These are phyloP conservation scores for Calliopsis andreniformis DNA, from an alignment of 1,140 invertebrate species.

Conservation along the genomic window DNA sequence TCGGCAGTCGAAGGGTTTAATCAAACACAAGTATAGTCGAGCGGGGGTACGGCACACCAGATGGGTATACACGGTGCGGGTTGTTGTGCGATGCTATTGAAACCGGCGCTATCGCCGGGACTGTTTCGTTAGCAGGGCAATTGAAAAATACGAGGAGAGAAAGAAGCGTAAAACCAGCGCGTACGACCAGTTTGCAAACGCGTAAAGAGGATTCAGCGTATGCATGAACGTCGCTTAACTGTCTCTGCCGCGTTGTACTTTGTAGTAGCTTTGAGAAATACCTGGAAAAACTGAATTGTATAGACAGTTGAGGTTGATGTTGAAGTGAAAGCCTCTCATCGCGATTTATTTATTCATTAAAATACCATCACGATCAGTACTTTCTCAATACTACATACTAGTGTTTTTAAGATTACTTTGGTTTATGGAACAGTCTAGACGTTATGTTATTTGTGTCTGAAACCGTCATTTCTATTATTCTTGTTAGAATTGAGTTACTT, in stretches of 20 bases:
- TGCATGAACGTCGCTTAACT: constrained; percentile 20
- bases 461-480: too few species aligned
- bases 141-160: constrained; percentile 63
- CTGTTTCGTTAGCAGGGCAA: constrained; percentile 65
- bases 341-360: too few species aligned
- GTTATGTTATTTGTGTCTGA: too few species aligned
- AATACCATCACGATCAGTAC: too few species aligned
- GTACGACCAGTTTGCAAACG: constrained; percentile 28
- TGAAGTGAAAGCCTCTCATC: not conserved
- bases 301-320: not conserved
- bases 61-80: constrained; percentile 53
- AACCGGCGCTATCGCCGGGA: constrained; percentile 53
- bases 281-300: constrained; percentile 14
- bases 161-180: constrained; percentile 48
- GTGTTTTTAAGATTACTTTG: too few species aligned
- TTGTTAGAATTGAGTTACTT: too few species aligned
- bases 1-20: constrained; percentile 60
- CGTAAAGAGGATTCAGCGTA: constrained; percentile 39
- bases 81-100: constrained; percentile 60
- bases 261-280: not conserved
- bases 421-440: too few species aligned
- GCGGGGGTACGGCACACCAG: constrained; percentile 14
- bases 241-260: not conserved
- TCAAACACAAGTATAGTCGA: constrained; percentile 62
- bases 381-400: too few species aligned